A percentile compares a stretch with the other conserved stretches of the same genome.
Conservation (phyloP, 1,140 invertebrate genomes). For the Pogonognathellus flavescens region DNA sequence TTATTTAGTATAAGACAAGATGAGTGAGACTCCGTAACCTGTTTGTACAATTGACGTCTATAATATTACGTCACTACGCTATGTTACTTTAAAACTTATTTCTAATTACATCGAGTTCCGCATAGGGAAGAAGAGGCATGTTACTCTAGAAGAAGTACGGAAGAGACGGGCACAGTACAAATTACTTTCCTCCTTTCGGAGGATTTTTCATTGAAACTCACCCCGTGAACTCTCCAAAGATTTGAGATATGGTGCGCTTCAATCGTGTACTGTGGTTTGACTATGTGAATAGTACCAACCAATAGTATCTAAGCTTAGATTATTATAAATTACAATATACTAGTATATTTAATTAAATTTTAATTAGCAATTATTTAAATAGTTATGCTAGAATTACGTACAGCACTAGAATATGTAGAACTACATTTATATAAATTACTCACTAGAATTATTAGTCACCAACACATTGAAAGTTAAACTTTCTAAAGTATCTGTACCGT, state of each 20-base stretch:
- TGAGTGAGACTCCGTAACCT: no score
- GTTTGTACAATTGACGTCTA: no score
- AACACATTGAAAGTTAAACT: slow-evolving; percentile 1
- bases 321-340: slow-evolving; percentile 22
- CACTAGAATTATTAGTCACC: slow-evolving; percentile 30
- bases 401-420: background rate
- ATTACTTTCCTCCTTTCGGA: slow-evolving; percentile 20
- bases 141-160: slow-evolving; percentile 22
- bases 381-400: background rate
- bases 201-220: slow-evolving; percentile 35
- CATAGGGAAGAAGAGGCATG: background rate
- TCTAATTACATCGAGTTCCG: background rate
- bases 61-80: no score
- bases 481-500: no score
- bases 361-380: background rate
- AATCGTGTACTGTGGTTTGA: slow-evolving; percentile 24
- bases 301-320: slow-evolving; percentile 30
- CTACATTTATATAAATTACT: background rate
- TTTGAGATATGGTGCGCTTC: slow-evolving; percentile 52
- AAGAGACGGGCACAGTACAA: slow-evolving; percentile 40
- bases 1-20: no score
- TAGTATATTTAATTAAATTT: background rate
- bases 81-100: slow-evolving; percentile 6
- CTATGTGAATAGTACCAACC: slow-evolving; percentile 35
- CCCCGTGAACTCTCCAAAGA: slow-evolving; percentile 40